These are phyloP conservation scores for Darevskia nairensis DNA, from an alignment of 2,797 vertebrate genomes.

Conservation along the genomic window DNA sequence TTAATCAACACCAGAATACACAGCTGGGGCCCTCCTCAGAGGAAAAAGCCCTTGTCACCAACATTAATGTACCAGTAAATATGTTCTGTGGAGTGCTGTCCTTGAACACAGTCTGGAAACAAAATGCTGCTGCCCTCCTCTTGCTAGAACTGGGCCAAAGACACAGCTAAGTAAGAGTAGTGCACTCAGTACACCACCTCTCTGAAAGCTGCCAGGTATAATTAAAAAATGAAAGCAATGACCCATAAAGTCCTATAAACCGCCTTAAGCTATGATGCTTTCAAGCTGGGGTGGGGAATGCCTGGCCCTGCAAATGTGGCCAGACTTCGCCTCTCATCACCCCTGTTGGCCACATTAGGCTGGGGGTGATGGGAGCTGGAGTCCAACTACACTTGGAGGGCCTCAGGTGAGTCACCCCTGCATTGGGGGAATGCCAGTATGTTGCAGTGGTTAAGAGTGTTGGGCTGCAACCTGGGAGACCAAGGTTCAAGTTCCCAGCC, in stretches of 20 bases:
- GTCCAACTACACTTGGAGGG: neutral
- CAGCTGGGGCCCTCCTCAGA: too few relatives aligned
- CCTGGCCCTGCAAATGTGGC: neutral
- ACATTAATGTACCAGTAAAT: neutral
- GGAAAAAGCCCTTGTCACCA: too few relatives aligned
- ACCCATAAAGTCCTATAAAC: neutral
- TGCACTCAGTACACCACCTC: neutral
- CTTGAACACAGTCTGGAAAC: neutral
- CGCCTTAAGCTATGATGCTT: neutral
- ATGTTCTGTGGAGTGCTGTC: neutral
- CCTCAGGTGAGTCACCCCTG: too few relatives aligned
- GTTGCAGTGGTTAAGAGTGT: too few relatives aligned
- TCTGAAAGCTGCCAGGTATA: neutral
- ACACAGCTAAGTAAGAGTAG: neutral
- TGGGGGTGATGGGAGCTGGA: neutral
- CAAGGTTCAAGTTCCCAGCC: too few relatives aligned
- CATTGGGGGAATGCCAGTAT: too few relatives aligned
- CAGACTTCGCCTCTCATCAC: neutral
- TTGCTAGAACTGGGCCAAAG: neutral
- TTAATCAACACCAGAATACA: too few relatives aligned
- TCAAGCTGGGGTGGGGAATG: neutral
- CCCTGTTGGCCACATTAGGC: neutral
- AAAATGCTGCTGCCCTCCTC: neutral
- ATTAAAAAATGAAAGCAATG: neutral
- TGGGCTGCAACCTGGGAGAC: too few relatives aligned